Evolutionary conservation across 1,140 invertebrate species (phyloP), one percentile per base, ranked within the genome.

Genomic region (Hylyphantes graminicola): DNA sequence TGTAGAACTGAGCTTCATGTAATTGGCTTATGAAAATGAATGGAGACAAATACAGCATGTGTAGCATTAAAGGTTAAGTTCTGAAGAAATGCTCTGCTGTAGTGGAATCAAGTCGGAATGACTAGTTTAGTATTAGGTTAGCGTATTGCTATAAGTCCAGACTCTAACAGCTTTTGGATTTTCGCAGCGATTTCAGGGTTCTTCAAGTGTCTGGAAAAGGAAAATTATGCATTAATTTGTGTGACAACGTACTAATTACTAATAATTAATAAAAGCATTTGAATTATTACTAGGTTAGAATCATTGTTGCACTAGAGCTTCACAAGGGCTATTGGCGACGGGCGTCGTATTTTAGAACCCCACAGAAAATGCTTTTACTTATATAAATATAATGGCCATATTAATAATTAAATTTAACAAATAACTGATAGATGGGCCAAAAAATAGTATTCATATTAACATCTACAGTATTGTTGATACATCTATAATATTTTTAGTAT

Each of bases 181-280:
- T 99, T 99, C 50, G 94, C 93, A 35, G 96, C 96, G 88, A 99
- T 95, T 65, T 97, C 96, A 21, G 98, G 98, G 92, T 99, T 99
- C 89, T 96, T 95, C 88, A 99, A 91, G 91, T 99, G 98, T 79
- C 95, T 96, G 91, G n/a, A 90, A 90, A 86, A 87, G 10, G 53
- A 92, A 92, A 85, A 51, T 12, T 53, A 76, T 50, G 13, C 12
- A 67, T 7, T 67, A 67, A 35, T 1, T 48, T 11, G 6, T 19
- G 48, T 35, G 50, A 64, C 6, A n/a, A 15, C 21, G 15, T 64
- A 19, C 5, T 7, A 19, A 6, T 10, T 64, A 19, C 21, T 35
- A 35, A 35, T 35, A 35, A 35, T 35, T 35, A 2, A 35, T 35
- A 35, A 35, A 35, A 35, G 35, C 35, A 35, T 2, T 35, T 35